A percentile compares a stretch with the other conserved stretches of the same genome.
Evolutionary conservation across 2,888 invertebrate species (phyloP).

Genomic region (Limnephilus rhombicus): DNA sequence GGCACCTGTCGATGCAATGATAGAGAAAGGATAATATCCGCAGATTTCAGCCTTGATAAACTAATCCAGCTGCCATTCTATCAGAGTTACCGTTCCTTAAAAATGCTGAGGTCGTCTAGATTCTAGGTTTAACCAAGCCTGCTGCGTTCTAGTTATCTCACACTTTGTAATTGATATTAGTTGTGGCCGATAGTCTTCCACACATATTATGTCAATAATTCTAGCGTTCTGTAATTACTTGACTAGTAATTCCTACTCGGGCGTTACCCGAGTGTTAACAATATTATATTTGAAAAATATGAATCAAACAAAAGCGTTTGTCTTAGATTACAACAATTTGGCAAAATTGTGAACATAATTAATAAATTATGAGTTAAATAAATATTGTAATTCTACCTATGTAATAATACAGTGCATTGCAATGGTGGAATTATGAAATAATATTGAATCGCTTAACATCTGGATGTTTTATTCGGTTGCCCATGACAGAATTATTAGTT

Average conservation of each 20-base stretch:
- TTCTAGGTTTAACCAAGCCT: background rate
- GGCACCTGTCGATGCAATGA: conserved; percentile 37
- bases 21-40: conserved; percentile 40
- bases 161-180: background rate
- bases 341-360: too few relatives aligned
- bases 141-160: background rate
- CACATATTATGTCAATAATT: background rate
- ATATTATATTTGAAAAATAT: too few relatives aligned
- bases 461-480: too few relatives aligned
- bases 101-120: conserved; percentile 10
- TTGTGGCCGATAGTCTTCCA: background rate
- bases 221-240: background rate
- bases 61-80: background rate
- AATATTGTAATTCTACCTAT: too few relatives aligned
- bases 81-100: background rate
- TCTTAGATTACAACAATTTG: too few relatives aligned
- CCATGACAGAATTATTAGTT: too few relatives aligned
- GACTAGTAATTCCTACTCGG: background rate
- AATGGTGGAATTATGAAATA: too few relatives aligned
- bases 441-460: too few relatives aligned
- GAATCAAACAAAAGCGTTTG: too few relatives aligned
- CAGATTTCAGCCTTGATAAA: conserved; percentile 41
- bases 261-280: background rate
- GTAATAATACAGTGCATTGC: too few relatives aligned
- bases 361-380: too few relatives aligned